These are phyloP conservation scores for Hyaena hyaena DNA, from an alignment of 2,113 vertebrate genomes.

Conservation along the genomic window DNA sequence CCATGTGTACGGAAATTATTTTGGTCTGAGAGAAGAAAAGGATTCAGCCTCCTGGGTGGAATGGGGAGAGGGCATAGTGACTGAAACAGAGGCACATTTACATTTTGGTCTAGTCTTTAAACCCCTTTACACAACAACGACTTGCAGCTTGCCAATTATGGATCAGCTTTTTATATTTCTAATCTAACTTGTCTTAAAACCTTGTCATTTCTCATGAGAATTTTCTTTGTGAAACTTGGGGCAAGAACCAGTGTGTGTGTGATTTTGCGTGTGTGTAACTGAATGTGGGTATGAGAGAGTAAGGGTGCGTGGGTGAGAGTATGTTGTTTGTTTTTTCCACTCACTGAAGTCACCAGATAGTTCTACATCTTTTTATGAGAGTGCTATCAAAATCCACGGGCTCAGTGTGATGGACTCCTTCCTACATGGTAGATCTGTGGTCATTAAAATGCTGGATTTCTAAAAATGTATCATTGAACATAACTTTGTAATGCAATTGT, in stretches of 20 bases:
- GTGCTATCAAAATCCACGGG: neutral
- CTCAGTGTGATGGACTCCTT: neutral
- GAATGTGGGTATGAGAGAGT: too few relatives aligned
- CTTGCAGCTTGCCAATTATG: neutral
- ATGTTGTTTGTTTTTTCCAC: neutral
- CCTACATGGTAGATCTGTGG: neutral
- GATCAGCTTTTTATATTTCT: neutral
- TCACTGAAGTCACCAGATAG: constrained; percentile 13
- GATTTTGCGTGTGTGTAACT: neutral
- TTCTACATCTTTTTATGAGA: constrained; percentile 22
- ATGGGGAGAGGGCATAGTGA: neutral
- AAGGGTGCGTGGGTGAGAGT: neutral
- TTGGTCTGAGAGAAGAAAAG: neutral
- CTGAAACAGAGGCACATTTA: neutral
- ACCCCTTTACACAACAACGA: neutral
- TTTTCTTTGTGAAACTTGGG: constrained; percentile 10
- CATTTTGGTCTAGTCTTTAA: neutral
- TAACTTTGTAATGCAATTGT: neutral
- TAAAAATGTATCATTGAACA: constrained; percentile 6
- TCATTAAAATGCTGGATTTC: constrained; percentile 24
- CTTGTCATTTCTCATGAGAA: neutral
- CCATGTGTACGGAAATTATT: neutral
- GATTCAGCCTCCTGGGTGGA: neutral
- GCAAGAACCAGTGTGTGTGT: neutral
- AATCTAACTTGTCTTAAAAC: constrained; percentile 16